Evolutionary conservation across 2,888 invertebrate genomes (phyloP), one percentile per base, ranked within the genome.

Genomic region (Cepaea hortensis): DNA sequence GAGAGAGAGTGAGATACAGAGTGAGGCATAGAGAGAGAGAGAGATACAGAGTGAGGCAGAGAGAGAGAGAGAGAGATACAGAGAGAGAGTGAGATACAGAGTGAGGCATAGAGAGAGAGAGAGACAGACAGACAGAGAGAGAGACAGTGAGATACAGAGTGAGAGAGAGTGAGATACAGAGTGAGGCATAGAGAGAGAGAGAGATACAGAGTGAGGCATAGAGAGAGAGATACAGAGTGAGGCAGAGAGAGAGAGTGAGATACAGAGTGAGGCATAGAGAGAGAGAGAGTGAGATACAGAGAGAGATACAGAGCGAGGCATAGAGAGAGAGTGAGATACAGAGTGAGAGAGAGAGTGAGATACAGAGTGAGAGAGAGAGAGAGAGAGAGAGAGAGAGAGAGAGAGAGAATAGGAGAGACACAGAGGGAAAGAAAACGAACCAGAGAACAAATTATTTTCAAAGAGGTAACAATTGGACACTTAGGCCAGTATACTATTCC

Each of bases 361-460:
- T 1, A 73, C 18, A 73, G 73, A n/a, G n/a, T n/a, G n/a, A 73
- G 73, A 73, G 73, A 73, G 73, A n/a, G 23, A 73, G 73, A n/a
- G n/a, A 73, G 73, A 23, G 73, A 73, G 23, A n/a, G 73, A 73
- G 73, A n/a, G 35, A 73, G 73, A n/a, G 73, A 73, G 73, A 73
- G 80, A 80, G 80, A 61, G 80, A 61, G 80, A 61, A 35, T 35
- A 35, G 35, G 35, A 35, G 35, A 35, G 35, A 35, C 35, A 35
- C 35, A 35, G 35, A 35, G 35, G 35, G 35, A 35, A 35, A 35
- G 35, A 35, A 35, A 35, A 35, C 35, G 35, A 35, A 35, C 0
- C 0, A 0, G 35, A 35, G 35, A 35, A 35, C 35, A 35, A 35
- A 35, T 35, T 35, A 35, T 35, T 35, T 35, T 35, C 35, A 35